Evolutionary conservation across 2,797 vertebrate species (phyloP), one percentile per base, ranked within the genome.

Genomic region (Onychomys arenicola): DNA sequence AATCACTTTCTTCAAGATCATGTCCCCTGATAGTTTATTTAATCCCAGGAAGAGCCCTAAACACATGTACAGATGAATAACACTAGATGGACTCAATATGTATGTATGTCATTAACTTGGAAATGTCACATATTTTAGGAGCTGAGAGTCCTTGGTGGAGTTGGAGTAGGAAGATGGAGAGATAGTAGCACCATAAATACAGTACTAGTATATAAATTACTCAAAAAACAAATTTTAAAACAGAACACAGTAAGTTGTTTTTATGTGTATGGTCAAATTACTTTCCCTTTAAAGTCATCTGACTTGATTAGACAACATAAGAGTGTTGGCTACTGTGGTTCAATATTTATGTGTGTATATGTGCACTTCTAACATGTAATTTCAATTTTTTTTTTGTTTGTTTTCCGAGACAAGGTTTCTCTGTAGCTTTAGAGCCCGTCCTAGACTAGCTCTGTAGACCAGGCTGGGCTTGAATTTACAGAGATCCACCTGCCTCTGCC

Each of bases 321-420:
- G 37, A 75, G 0, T 52, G 49, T 93, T 73, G 29, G 27, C 6
- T 69, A 12, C 34, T 32, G 1, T 83, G 37, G 16, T 16, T 89
- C 4, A 69, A 1, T 92, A 89, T 86, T 90, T 34, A 91, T 29
- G 2, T 73, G 69, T 88, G 10, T 25, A 59, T 29, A 17, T 82
- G 27, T 92, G 25, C 0, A 82, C 32, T 63, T 92, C 73, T 71
- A 77, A 73, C 65, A 7, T 59, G 34, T 1, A 59, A 40, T 69
- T 81, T 77, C 25, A 67, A 23, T 12, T 55, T 83, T 93, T 91
- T 55, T 83, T 93, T 91, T n/a, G n/a, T n/a, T n/a, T n/a, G n/a
- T n/a, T n/a, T n/a, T n/a, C n/a, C n/a, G n/a, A n/a, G n/a, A n/a
- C n/a, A n/a, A n/a, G n/a, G n/a, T n/a, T n/a, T n/a, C n/a, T n/a